Evolutionary conservation across 1,140 invertebrate species (phyloP).

Genomic region (Plutomurus gul): DNA sequence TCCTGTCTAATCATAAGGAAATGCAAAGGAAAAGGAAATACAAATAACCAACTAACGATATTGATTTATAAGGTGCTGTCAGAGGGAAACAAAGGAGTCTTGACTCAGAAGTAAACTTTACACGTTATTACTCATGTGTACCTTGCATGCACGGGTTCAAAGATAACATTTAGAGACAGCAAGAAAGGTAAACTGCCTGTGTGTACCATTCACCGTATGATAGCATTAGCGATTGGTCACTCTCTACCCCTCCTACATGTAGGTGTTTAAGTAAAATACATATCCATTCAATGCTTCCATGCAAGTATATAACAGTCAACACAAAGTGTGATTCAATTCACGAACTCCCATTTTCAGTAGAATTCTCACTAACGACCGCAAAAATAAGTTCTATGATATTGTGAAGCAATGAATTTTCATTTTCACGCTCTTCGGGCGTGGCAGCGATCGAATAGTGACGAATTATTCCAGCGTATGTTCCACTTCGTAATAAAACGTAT

Average conservation of each 20-base stretch:
- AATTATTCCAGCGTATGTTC: too few relatives aligned
- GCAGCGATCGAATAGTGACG: background rate
- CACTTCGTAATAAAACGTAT: too few relatives aligned
- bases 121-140: too few relatives aligned
- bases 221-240: background rate
- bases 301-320: background rate
- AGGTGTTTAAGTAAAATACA: background rate
- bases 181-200: background rate
- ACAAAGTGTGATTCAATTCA: background rate
- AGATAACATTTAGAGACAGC: background rate
- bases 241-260: background rate
- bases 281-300: background rate
- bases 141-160: background rate
- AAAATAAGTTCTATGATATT: background rate
- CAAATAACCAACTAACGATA: too few relatives aligned
- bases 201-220: background rate
- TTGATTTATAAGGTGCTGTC: too few relatives aligned
- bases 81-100: too few relatives aligned
- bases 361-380: too few relatives aligned
- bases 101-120: too few relatives aligned
- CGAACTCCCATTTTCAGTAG: too few relatives aligned
- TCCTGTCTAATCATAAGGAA: too few relatives aligned
- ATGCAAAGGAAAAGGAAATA: too few relatives aligned
- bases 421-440: background rate
- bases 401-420: slow-evolving; percentile 11